Conservation (phyloP, 2,797 vertebrate species). For the Halcyon chelicuti region DNA sequence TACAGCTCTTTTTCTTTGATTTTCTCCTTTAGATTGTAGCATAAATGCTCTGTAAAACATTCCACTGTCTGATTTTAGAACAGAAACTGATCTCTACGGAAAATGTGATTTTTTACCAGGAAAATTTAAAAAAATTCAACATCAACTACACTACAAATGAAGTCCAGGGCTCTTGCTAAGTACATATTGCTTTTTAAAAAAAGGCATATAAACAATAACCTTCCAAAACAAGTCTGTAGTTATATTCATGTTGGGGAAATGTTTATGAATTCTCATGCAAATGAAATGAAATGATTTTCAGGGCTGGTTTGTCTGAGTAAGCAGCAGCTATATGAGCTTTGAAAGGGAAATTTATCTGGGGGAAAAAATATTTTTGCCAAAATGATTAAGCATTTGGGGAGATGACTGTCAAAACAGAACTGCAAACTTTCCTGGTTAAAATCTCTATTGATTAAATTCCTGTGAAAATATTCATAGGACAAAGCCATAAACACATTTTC, state of each 20-base stretch:
- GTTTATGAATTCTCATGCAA: not conserved
- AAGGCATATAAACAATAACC: slow-evolving; percentile 14
- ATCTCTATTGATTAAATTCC: slow-evolving; percentile 41
- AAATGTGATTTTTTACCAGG: slow-evolving; percentile 42
- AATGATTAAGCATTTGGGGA: slow-evolving; percentile 51
- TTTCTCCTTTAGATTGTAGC: not conserved
- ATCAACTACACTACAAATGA: not conserved
- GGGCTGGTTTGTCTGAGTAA: slow-evolving; percentile 4
- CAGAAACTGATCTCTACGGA: not conserved
- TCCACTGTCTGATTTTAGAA: slow-evolving; percentile 27
- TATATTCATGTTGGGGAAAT: not conserved
- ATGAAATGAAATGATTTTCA: slow-evolving; percentile 36
- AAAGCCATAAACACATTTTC: slow-evolving; percentile 26
- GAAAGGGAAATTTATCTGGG: slow-evolving; percentile 47
- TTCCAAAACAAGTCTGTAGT: not conserved
- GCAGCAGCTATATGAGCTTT: slow-evolving; percentile 17
- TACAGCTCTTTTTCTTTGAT: not conserved
- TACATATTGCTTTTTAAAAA: slow-evolving; percentile 36
- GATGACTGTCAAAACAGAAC: slow-evolving; percentile 53
- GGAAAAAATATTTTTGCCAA: slow-evolving; percentile 76
- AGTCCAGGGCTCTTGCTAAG: slow-evolving; percentile 28
- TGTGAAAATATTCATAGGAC: slow-evolving; percentile 44
- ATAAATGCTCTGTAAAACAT: slow-evolving; percentile 28
- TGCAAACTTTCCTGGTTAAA: slow-evolving; percentile 53
- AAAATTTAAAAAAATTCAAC: slow-evolving; percentile 41